Conservation (phyloP, 1,140 invertebrate genomes). For the Varroa destructor region DNA sequence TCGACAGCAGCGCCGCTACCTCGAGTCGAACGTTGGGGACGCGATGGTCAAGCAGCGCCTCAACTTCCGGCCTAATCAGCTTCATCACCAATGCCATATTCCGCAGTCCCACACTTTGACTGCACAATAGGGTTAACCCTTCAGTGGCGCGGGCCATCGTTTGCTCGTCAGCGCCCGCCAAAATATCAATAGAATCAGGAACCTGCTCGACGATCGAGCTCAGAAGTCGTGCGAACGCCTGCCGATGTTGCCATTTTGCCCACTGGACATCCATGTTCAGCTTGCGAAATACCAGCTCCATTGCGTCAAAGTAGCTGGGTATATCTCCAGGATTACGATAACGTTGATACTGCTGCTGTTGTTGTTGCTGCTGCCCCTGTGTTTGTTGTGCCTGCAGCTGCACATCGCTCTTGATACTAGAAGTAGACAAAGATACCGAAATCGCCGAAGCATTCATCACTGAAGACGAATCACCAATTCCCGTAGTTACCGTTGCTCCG, state of each 20-base stretch:
- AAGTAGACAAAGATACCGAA: too few relatives aligned
- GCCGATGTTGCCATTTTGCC: slow-evolving; percentile 19
- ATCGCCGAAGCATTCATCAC: too few relatives aligned
- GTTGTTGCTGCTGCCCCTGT: background rate
- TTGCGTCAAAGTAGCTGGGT: background rate
- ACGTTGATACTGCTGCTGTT: background rate
- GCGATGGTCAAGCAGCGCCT: background rate
- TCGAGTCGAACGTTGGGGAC: slow-evolving; percentile 14
- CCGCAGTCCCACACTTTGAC: background rate
- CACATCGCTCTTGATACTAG: too few relatives aligned
- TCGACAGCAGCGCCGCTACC: slow-evolving; percentile 1
- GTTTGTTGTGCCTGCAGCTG: too few relatives aligned
- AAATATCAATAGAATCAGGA: background rate
- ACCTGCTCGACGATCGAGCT: slow-evolving; percentile 13
- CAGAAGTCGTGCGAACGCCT: slow-evolving; percentile 11
- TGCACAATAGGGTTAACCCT: background rate
- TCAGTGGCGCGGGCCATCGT: slow-evolving; percentile 11
- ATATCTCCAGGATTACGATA: background rate
- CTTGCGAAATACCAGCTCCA: background rate
- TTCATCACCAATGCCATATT: slow-evolving; percentile 20
- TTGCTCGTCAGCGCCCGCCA: background rate
- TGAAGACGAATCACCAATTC: too few relatives aligned
- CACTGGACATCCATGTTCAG: slow-evolving; percentile 9
- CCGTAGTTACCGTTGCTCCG: background rate
- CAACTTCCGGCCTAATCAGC: background rate